These are phyloP conservation scores for Ibidorhyncha struthersii DNA, from an alignment of 2,113 vertebrate genomes.

Conservation along the genomic window DNA sequence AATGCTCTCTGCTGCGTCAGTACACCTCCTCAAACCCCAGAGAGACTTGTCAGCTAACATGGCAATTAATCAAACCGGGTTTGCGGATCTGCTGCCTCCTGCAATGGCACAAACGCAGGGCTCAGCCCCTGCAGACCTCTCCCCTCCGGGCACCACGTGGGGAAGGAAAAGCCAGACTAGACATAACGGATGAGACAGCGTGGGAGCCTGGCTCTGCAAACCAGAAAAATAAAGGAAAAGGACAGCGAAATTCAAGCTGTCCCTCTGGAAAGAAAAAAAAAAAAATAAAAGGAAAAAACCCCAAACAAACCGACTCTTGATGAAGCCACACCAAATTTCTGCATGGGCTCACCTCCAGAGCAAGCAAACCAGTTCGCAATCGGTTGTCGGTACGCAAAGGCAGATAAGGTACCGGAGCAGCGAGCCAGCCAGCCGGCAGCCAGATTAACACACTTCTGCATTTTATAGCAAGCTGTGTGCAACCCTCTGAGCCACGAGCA, in stretches of 20 bases:
- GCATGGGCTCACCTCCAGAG: neutral
- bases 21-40: neutral
- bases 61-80: neutral
- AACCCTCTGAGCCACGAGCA: neutral
- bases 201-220: neutral
- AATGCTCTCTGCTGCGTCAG: neutral
- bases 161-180: neutral
- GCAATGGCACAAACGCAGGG: accelerated
- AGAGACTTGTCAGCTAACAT: neutral
- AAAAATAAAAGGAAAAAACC: too few species aligned
- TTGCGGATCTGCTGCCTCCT: neutral
- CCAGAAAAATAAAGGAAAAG: neutral
- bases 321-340: neutral
- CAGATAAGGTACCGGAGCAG: neutral
- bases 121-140: accelerated
- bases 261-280: too few species aligned
- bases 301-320: neutral
- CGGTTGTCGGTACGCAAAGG: neutral
- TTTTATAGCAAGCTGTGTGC: neutral
- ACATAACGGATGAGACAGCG: neutral
- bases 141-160: accelerated
- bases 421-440: neutral
- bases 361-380: neutral
- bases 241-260: neutral
- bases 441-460: neutral